A percentile compares a stretch with the other conserved stretches of the same genome.
phyloP scores from a whole-genome alignment of 2,888 invertebrate species.

The Hydroisotoma schaefferi region DNA sequence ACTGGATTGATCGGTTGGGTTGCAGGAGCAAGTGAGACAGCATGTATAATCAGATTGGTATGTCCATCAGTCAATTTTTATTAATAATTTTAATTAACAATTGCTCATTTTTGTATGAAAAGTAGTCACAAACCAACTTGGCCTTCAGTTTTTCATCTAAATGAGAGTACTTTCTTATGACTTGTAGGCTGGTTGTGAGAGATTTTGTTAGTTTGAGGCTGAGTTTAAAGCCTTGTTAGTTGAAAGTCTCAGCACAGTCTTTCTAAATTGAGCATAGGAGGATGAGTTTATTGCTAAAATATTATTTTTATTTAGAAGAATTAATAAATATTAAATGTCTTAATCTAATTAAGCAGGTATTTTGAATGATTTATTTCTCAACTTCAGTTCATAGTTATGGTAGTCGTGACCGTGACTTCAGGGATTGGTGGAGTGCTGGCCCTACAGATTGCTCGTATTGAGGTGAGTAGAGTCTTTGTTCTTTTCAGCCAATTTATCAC shows the following conservation, averaged over 20 bases:
- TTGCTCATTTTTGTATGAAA: background rate
- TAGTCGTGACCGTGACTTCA: constrained; percentile 51
- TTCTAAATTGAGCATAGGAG: no score
- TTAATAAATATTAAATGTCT: no score
- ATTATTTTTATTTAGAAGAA: no score
- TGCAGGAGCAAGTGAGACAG: constrained; percentile 50
- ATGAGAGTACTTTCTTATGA: no score
- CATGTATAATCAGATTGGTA: constrained; percentile 50
- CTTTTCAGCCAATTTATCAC: background rate
- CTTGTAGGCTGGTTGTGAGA: no score
- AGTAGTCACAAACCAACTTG: no score
- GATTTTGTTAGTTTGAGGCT: no score
- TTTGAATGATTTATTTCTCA: constrained; percentile 21
- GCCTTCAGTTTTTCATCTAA: no score
- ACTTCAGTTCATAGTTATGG: constrained; percentile 50
- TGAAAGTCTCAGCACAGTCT: no score
- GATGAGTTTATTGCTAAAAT: no score
- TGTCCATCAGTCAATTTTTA: constrained; percentile 13
- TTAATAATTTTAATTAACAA: background rate
- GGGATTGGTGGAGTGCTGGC: constrained; percentile 52
- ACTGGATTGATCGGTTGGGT: constrained; percentile 51
- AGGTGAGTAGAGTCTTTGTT: constrained; percentile 46
- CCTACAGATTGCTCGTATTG: constrained; percentile 50
- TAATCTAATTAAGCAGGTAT: no score
- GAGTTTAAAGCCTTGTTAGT: no score